Percentiles rank a stretch among this genome's conserved stretches.
These are phyloP conservation scores for Callorhinus ursinus DNA, from an alignment of 2,113 vertebrate species.

Conservation along the genomic window DNA sequence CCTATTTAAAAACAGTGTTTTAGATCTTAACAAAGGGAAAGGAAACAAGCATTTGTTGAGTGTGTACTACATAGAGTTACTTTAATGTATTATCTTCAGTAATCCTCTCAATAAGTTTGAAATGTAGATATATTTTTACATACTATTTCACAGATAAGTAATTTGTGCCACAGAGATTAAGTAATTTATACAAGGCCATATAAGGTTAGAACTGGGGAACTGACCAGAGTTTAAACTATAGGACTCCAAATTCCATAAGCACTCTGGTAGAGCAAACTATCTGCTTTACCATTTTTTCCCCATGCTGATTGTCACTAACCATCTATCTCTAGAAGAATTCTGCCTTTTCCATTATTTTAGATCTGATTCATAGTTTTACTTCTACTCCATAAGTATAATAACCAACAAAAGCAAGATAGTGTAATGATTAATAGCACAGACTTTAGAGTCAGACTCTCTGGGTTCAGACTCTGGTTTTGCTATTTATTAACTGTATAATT, in stretches of 20 bases:
- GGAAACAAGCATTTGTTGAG: neutral
- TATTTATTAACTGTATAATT: neutral
- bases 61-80: neutral
- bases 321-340: neutral
- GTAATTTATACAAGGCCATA: neutral
- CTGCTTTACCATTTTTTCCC: neutral
- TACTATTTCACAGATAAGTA: neutral
- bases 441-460: neutral
- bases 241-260: neutral
- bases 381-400: neutral
- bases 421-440: neutral
- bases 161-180: neutral
- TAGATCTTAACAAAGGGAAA: neutral
- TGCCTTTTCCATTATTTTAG: constrained; percentile 25
- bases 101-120: neutral
- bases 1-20: constrained; percentile 10
- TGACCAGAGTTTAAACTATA: neutral
- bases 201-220: neutral
- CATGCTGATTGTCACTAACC: neutral
- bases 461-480: neutral
- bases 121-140: neutral
- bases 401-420: neutral
- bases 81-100: neutral
- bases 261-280: neutral
- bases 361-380: neutral